Evolutionary conservation across 2,888 invertebrate genomes (phyloP).

Genomic region (Hoplodrina blanda): DNA sequence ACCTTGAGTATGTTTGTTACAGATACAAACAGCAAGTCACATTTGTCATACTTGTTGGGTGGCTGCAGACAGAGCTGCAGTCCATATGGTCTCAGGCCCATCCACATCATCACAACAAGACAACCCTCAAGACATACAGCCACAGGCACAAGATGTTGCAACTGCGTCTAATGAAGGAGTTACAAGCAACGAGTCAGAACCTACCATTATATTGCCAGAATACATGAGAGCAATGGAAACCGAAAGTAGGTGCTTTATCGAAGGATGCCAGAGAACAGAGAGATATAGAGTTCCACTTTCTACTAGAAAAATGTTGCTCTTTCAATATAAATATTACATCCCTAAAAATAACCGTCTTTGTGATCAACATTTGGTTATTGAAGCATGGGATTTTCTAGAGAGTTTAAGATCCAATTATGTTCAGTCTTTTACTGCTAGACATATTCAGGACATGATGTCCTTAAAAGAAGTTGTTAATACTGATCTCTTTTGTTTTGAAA

Average conservation of each 20-base stretch:
- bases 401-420: slow-evolving; percentile 1
- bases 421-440: not conserved
- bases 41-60: slow-evolving; percentile 39
- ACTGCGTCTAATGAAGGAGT: not conserved
- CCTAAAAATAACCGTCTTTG: too few species aligned
- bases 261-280: slow-evolving; percentile 43
- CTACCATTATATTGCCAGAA: slow-evolving; percentile 6
- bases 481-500: too few species aligned
- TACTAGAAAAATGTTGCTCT: slow-evolving; percentile 44
- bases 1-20: slow-evolving; percentile 1
- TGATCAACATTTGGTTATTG: too few species aligned
- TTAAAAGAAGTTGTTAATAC: slow-evolving; percentile 5
- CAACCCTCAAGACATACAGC: not conserved
- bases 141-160: not conserved
- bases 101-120: not conserved
- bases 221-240: slow-evolving; percentile 43
- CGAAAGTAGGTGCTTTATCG: slow-evolving; percentile 23
- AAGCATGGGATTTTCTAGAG: too few species aligned
- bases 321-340: too few species aligned
- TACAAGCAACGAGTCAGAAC: not conserved
- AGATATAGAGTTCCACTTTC: slow-evolving; percentile 43
- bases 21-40: slow-evolving; percentile 16
- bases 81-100: not conserved
- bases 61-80: slow-evolving; percentile 27
- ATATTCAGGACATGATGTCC: slow-evolving; percentile 1